Evolutionary conservation across 1,140 invertebrate species (phyloP), one percentile per base, ranked within the genome.

Genomic region (Drosophila malerkotliana): DNA sequence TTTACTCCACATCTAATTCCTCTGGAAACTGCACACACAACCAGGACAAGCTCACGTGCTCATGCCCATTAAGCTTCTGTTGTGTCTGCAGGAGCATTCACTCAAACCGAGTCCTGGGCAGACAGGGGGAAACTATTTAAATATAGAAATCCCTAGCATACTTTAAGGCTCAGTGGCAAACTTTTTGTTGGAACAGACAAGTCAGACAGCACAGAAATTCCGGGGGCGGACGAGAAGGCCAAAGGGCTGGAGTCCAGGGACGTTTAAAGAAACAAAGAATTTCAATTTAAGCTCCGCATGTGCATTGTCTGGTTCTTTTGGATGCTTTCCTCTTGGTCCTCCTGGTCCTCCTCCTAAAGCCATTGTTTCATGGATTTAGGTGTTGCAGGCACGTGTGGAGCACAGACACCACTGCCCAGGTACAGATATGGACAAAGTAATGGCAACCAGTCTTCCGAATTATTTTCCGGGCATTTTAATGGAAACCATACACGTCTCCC

Each of bases 211-310:
- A 15, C n/a, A 15, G 41, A 0, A 15, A 4, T n/a, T 37, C 34
- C 34, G 34, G 34, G 41, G 39, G 49, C 12, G 49, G 24, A 26
- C 48, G 47, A 57, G 58, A 21, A 21, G 21, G 3, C 21, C 2
- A 18, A 18, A 18, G 1, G 18, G 18, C 21, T 21, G 21, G 3
- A 3, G 41, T 49, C 47, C 39, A 68, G 62, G 66, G 63, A 58
- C 57, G 64, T 49, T 83, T 83, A 66, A 77, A 78, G 69, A 83
- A 82, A 83, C 78, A 81, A 85, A 85, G 82, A 85, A 87, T 85
- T 85, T 85, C 82, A 87, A 85, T 87, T 85, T 87, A 58, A 81
- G 63, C 62, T 55, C 55, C 52, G 32, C 63, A 48, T 62, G 64
- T 62, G 64, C 72, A 73, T 66, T 79, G 64, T 75, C 58, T 64